phyloP scores from a whole-genome alignment of 2,888 invertebrate species.

The Deroplatys truncata region DNA sequence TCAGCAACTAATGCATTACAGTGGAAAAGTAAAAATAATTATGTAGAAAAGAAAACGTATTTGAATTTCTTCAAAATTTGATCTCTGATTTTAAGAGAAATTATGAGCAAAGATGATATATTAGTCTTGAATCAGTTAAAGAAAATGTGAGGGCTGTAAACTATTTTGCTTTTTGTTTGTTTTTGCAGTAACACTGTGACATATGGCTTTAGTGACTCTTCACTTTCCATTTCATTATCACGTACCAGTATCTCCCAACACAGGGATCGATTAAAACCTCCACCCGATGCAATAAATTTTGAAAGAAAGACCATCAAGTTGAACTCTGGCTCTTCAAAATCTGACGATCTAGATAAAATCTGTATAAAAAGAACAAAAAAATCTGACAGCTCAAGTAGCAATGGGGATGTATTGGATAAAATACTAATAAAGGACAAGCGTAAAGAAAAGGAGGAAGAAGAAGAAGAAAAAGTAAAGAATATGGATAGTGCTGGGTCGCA shows the following conservation, averaged over 20 bases:
- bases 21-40: too few species aligned
- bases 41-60: too few species aligned
- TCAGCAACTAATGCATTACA: too few species aligned
- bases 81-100: too few species aligned
- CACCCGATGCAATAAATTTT: slow-evolving; percentile 23
- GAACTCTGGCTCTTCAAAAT: neutral
- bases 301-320: slow-evolving; percentile 23
- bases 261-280: slow-evolving; percentile 21
- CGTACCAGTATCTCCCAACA: neutral
- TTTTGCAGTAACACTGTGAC: slow-evolving; percentile 1
- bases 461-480: neutral
- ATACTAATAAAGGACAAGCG: slow-evolving; percentile 6
- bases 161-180: neutral
- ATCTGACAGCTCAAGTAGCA: neutral
- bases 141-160: neutral
- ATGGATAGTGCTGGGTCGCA: neutral
- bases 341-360: slow-evolving; percentile 17
- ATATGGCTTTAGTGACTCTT: slow-evolving; percentile 9
- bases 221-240: neutral
- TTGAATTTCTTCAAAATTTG: too few species aligned
- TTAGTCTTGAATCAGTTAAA: neutral
- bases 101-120: too few species aligned
- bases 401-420: neutral
- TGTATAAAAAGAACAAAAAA: slow-evolving; percentile 6
- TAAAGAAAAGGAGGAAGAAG: slow-evolving; percentile 3